Evolutionary conservation across 2,113 vertebrate genomes (phyloP).

Genomic region (Paralichthys olivaceus): DNA sequence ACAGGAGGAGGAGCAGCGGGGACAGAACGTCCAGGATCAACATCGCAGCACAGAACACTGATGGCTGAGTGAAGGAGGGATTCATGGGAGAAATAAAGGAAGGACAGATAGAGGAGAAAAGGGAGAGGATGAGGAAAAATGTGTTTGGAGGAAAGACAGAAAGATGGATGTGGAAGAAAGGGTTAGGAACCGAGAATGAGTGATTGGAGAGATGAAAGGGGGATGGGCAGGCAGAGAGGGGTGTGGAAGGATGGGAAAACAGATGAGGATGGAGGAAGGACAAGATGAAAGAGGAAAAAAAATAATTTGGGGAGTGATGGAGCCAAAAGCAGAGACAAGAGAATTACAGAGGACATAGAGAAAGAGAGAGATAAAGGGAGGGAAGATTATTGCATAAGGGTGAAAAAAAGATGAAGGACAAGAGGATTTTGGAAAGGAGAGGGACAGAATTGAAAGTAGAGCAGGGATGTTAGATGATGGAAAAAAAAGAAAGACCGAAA

Average conservation of each 20-base stretch:
- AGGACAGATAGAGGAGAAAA: not conserved
- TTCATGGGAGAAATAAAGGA: not conserved
- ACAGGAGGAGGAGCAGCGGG: constrained; percentile 83
- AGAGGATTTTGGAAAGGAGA: constrained; percentile 46
- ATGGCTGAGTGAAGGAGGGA: constrained; percentile 31
- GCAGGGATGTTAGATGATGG: constrained; percentile 16
- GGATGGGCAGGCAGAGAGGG: constrained; percentile 20
- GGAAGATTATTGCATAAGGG: constrained; percentile 37
- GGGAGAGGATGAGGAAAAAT: not conserved
- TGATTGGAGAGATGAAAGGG: constrained; percentile 12
- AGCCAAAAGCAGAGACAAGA: constrained; percentile 30
- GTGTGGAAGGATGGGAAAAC: constrained; percentile 11
- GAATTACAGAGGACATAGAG: not conserved
- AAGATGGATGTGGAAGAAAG: not conserved
- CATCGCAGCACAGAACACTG: constrained; percentile 80
- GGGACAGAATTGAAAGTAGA: constrained; percentile 37
- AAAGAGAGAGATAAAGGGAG: constrained; percentile 24
- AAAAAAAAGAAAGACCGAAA: constrained; percentile 32
- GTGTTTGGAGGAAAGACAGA: constrained; percentile 1
- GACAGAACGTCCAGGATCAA: constrained; percentile 84
- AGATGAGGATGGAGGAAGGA: constrained; percentile 11
- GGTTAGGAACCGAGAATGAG: constrained; percentile 17
- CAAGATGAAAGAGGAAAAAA: constrained; percentile 17
- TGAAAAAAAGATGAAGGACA: constrained; percentile 45
- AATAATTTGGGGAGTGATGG: constrained; percentile 21